phyloP scores from a whole-genome alignment of 2,797 vertebrate species.

The Amblyraja radiata region DNA sequence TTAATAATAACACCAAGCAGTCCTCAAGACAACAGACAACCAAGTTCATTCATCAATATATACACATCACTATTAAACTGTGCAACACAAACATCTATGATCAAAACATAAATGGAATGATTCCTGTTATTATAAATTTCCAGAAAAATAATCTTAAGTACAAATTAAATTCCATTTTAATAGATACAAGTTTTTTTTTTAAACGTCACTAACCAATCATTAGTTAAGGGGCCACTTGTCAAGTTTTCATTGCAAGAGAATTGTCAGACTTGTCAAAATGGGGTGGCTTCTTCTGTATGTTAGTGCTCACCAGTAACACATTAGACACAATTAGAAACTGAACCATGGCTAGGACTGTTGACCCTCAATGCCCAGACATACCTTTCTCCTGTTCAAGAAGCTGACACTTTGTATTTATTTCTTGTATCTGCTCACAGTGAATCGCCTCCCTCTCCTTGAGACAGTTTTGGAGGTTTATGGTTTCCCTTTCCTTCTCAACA shows the following conservation, averaged over 20 bases:
- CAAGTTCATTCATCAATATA: not conserved
- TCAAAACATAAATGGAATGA: too few species aligned
- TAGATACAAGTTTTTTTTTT: too few species aligned
- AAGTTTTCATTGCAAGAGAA: not conserved
- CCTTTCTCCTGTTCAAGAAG: slow-evolving; percentile 74
- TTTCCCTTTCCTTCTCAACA: slow-evolving; percentile 68
- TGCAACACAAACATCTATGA: not conserved
- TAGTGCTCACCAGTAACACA: not conserved
- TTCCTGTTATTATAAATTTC: too few species aligned
- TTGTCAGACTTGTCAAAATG: not conserved
- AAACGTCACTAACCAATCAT: not conserved
- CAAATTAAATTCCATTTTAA: not conserved
- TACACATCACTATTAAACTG: not conserved
- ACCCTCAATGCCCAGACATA: slow-evolving; percentile 45
- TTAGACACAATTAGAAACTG: not conserved
- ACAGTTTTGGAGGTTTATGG: slow-evolving; percentile 60
- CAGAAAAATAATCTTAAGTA: not conserved
- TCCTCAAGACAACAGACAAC: not conserved
- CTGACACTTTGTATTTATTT: slow-evolving; percentile 66
- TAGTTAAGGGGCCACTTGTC: not conserved
- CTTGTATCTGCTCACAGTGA: slow-evolving; percentile 63
- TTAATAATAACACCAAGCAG: not conserved
- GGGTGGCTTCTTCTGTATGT: not conserved
- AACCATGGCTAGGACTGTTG: not conserved
- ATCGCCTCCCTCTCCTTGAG: slow-evolving; percentile 64